These are phyloP conservation scores for Pristiophorus japonicus DNA, from an alignment of 2,113 vertebrate genomes.

Conservation along the genomic window DNA sequence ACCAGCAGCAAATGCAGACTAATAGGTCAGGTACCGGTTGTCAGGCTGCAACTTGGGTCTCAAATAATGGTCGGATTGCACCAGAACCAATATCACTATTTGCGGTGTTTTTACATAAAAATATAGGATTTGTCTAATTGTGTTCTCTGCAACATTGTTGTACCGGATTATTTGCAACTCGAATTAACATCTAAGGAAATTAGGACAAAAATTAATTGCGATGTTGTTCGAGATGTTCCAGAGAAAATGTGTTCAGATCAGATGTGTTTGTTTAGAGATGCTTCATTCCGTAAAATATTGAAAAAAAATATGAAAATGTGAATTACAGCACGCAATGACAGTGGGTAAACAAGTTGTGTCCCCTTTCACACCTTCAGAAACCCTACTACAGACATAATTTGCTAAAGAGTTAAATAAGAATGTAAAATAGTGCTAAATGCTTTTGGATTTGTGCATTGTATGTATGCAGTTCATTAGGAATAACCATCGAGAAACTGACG, in stretches of 20 bases:
- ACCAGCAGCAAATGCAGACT: neutral
- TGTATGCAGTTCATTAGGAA: neutral
- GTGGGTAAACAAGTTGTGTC: neutral
- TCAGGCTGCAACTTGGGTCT: neutral
- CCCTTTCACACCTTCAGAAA: neutral
- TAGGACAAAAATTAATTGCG: neutral
- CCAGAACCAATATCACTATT: neutral
- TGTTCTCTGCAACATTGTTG: neutral
- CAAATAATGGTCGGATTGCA: neutral
- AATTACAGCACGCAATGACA: neutral
- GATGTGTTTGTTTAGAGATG: neutral
- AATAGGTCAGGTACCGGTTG: neutral
- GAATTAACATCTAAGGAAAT: neutral
- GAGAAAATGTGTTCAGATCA: neutral
- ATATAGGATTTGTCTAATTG: neutral
- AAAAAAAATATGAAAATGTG: neutral
- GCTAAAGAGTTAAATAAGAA: neutral
- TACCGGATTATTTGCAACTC: neutral
- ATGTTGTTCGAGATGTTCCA: neutral
- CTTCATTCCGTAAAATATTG: neutral
- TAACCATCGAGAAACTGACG: neutral
- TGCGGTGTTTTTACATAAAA: neutral
- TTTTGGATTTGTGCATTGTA: neutral
- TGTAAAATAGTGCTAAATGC: neutral
- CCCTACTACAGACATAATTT: neutral